A percentile compares a stretch with the other conserved stretches of the same genome.
Conservation (phyloP, 2,888 invertebrate species). For the Zeuzera pyrina region DNA sequence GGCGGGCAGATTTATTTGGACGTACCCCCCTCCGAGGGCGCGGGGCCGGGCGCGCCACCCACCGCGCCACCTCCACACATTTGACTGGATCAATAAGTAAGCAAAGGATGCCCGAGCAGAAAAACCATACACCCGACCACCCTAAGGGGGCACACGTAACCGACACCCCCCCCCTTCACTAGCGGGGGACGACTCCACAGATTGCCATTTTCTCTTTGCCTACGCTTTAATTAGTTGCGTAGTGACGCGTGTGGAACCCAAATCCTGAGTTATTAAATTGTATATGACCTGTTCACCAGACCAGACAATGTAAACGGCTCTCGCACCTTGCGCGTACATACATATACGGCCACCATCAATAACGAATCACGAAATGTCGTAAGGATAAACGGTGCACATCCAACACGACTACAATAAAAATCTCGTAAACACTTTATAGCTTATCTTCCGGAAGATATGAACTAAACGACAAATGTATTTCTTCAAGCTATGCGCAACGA, state of each 20-base stretch:
- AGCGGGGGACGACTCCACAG: slow-evolving; percentile 70
- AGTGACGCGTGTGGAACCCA: slow-evolving; percentile 67
- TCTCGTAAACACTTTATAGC: too few species aligned
- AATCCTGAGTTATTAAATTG: slow-evolving; percentile 62
- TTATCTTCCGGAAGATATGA: too few species aligned
- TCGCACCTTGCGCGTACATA: too few species aligned
- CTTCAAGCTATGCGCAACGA: too few species aligned
- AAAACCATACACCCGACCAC: slow-evolving; percentile 74
- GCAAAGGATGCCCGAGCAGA: slow-evolving; percentile 76
- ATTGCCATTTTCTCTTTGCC: slow-evolving; percentile 74
- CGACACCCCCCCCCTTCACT: slow-evolving; percentile 68
- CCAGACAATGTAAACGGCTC: too few species aligned
- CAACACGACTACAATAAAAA: too few species aligned
- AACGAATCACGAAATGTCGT: too few species aligned
- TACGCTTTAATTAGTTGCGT: slow-evolving; percentile 74
- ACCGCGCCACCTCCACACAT: slow-evolving; percentile 73
- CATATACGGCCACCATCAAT: too few species aligned
- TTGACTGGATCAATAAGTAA: slow-evolving; percentile 76
- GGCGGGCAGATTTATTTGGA: slow-evolving; percentile 74
- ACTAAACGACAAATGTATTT: too few species aligned
- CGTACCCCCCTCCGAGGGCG: slow-evolving; percentile 62
- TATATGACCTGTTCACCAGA: too few species aligned
- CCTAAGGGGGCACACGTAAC: slow-evolving; percentile 73
- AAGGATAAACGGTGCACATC: too few species aligned
- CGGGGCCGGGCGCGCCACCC: slow-evolving; percentile 62